A percentile compares a stretch with the other conserved stretches of the same genome.
Evolutionary conservation across 2,797 vertebrate genomes (phyloP).

Genomic region (Malacoctenus gilli): DNA sequence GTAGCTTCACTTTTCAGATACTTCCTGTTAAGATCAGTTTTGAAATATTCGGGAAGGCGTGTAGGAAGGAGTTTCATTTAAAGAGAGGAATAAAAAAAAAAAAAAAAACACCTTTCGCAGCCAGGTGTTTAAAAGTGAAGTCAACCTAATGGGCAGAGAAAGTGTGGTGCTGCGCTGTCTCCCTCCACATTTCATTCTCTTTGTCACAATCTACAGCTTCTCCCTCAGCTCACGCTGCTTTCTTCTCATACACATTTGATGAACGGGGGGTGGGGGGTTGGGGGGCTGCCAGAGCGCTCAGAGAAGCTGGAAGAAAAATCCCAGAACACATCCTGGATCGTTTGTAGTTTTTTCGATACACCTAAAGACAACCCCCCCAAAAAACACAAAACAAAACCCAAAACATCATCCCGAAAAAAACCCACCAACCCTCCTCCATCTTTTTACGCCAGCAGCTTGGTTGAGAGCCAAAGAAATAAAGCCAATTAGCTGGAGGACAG

Average conservation of each 20-base stretch:
- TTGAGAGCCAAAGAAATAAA: constrained; percentile 4
- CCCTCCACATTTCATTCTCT: constrained; percentile 27
- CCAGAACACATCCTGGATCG: constrained; percentile 22
- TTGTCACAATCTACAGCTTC: constrained; percentile 16
- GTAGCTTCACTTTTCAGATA: not conserved
- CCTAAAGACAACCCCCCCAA: no score
- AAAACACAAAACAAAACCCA: no score
- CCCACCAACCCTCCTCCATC: no score
- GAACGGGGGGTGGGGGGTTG: no score
- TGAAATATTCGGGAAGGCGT: no score
- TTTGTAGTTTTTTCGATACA: constrained; percentile 17
- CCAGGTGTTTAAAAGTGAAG: not conserved
- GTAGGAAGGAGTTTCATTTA: no score
- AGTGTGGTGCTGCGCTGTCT: no score
- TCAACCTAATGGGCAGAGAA: constrained; percentile 18
- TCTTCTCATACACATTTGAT: no score
- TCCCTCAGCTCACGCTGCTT: constrained; percentile 20
- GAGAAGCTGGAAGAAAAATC: constrained; percentile 14
- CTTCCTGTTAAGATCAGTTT: not conserved
- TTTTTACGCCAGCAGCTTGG: no score
- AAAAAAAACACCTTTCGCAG: not conserved
- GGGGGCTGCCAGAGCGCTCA: no score
- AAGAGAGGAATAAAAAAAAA: not conserved
- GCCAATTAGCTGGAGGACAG: constrained; percentile 16
- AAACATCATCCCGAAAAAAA: no score